Evolutionary conservation across 1,140 invertebrate species (phyloP), one percentile per base, ranked within the genome.

Genomic region (Charaxes varanes): DNA sequence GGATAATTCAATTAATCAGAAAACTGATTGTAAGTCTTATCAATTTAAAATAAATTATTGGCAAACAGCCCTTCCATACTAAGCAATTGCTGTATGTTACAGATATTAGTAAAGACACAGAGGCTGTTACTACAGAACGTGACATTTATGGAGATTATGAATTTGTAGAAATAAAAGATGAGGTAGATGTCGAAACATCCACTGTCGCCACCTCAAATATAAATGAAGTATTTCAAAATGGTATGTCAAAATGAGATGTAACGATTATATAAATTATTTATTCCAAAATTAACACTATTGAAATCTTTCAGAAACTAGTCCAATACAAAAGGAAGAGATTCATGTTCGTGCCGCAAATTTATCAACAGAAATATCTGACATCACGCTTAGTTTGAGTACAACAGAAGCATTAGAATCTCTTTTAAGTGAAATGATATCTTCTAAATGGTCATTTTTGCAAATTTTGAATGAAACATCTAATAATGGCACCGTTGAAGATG

Each of bases 61-160:
- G 35, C 37, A 36, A 41, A 33, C 11, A 14, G 18, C 15, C 17
- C 34, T 11, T 34, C 14, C 15, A 32, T 12, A n/a, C 4, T 43
- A 41, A n/a, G 28, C 26, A 45, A 13, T 19, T 31, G 17, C 51
- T 31, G 28, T 62, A 49, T 72, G 57, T 76, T 80, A 36, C 72
- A 80, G 76, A 76, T 66, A 28, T 21, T 51, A 19, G 37, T 18
- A 35, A 46, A 21, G 32, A 28, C 32, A 18, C 47, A 23, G 34
- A 23, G 45, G 44, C 18, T 11, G 47, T 33, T 48, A 53, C 12
- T 16, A 28, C 27, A 16, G 18, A 40, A 38, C 48, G 26, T 40
- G 34, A 67, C 24, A 16, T 62, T 7, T 66, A 70, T 47, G 55
- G 32, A 17, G 63, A 73, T 42, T 66, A 70, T 38, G 55, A 44